Conservation (phyloP, 2,888 invertebrate genomes). For the Brachypterus glaber region DNA sequence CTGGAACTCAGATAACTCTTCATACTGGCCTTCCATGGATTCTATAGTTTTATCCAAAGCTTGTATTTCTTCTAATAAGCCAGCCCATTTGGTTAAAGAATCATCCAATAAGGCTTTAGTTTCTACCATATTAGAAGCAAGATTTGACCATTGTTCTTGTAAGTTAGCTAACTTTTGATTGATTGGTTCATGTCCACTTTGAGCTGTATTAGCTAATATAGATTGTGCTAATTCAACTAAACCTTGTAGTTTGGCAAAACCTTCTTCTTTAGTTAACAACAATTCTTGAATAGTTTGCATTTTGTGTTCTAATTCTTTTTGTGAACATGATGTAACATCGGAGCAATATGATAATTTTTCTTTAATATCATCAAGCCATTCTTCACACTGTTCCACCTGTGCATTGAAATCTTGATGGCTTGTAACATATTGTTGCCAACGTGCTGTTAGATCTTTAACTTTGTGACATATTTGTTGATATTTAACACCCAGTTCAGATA, state of each 20-base stretch:
- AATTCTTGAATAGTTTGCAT: slow-evolving; percentile 77
- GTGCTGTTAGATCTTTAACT: slow-evolving; percentile 80
- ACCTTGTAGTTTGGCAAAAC: slow-evolving; percentile 77
- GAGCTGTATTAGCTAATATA: slow-evolving; percentile 84
- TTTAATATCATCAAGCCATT: slow-evolving; percentile 74
- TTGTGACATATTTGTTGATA: slow-evolving; percentile 85
- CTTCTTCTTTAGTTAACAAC: slow-evolving; percentile 85
- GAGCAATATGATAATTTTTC: slow-evolving; percentile 82
- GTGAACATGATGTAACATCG: slow-evolving; percentile 69
- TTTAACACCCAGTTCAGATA: slow-evolving; percentile 83
- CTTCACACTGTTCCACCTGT: slow-evolving; percentile 65
- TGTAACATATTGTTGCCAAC: slow-evolving; percentile 87
- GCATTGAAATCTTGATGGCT: slow-evolving; percentile 82
- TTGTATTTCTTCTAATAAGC: slow-evolving; percentile 80
- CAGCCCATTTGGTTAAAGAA: slow-evolving; percentile 85
- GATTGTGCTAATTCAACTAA: slow-evolving; percentile 86
- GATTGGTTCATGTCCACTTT: slow-evolving; percentile 76
- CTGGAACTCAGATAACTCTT: slow-evolving; percentile 66
- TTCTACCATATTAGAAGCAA: slow-evolving; percentile 82
- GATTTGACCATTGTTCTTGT: slow-evolving; percentile 83
- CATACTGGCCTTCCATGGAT: slow-evolving; percentile 63
- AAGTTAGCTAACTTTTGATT: slow-evolving; percentile 72
- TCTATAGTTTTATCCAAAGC: slow-evolving; percentile 73
- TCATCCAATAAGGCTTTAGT: slow-evolving; percentile 81
- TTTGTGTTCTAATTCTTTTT: slow-evolving; percentile 79